phyloP scores from a whole-genome alignment of 1,140 invertebrate species.

The Sycobia sp. region DNA sequence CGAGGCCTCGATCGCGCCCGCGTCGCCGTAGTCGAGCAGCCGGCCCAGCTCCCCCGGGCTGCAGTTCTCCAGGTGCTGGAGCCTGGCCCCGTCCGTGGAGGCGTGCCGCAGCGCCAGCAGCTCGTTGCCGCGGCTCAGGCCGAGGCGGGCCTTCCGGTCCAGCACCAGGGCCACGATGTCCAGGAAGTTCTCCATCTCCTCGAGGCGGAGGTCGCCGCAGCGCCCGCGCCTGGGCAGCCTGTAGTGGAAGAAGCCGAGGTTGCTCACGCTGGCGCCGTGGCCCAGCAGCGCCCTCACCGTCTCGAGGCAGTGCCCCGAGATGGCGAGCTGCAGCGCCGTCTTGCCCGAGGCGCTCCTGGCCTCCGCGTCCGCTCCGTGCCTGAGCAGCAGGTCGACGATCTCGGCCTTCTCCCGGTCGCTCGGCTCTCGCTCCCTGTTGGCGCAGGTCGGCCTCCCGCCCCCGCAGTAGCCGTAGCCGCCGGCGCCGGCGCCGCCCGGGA shows the following conservation, averaged over 20 bases:
- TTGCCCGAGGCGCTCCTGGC: slow-evolving; percentile 1
- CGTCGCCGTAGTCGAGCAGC: slow-evolving; percentile 20
- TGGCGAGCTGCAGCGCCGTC: slow-evolving; percentile 9
- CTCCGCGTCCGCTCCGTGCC: slow-evolving; percentile 4
- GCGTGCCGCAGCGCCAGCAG: slow-evolving; percentile 7
- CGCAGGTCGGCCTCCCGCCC: too few species aligned
- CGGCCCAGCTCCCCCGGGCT: background rate
- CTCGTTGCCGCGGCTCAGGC: slow-evolving; percentile 2
- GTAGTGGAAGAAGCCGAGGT: slow-evolving; percentile 15
- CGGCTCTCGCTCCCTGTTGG: slow-evolving; percentile 1
- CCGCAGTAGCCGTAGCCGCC: slow-evolving; percentile 6
- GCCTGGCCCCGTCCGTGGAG: background rate
- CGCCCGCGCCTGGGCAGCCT: background rate
- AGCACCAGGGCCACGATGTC: slow-evolving; percentile 9
- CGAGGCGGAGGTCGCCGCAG: background rate
- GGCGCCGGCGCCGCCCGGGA: background rate
- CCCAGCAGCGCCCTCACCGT: slow-evolving; percentile 6
- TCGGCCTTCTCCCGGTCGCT: slow-evolving; percentile 17
- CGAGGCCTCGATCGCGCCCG: slow-evolving; percentile 1
- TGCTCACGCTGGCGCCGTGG: slow-evolving; percentile 1
- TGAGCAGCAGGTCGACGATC: slow-evolving; percentile 7
- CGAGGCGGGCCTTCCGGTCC: background rate
- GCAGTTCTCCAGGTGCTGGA: slow-evolving; percentile 23
- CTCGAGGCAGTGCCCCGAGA: background rate
- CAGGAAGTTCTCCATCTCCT: slow-evolving; percentile 6